Conservation (phyloP, 2,888 invertebrate genomes). For the Abscondita cerata region DNA sequence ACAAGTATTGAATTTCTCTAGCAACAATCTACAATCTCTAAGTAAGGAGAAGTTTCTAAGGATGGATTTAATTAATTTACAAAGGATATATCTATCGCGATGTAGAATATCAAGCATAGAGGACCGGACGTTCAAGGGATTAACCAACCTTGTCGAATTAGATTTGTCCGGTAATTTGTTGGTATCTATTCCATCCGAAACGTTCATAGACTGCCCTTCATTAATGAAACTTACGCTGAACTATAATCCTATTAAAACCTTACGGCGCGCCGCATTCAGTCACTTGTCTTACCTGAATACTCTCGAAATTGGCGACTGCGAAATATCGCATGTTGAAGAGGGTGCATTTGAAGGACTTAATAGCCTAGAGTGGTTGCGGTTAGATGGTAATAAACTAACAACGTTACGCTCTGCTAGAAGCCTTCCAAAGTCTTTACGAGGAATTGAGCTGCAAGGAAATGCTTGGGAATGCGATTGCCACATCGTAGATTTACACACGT, state of each 20-base stretch:
- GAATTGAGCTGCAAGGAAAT: constrained; percentile 84
- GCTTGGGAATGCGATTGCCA: constrained; percentile 90
- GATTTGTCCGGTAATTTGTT: constrained; percentile 85
- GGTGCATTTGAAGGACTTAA: constrained; percentile 83
- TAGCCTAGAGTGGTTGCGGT: constrained; percentile 82
- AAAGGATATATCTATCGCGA: constrained; percentile 82
- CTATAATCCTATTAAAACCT: constrained; percentile 79
- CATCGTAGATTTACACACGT: constrained; percentile 76
- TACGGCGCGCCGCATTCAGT: constrained; percentile 76
- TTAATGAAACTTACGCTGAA: constrained; percentile 83
- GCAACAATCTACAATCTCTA: constrained; percentile 81
- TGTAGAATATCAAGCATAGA: constrained; percentile 82
- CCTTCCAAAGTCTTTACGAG: constrained; percentile 79
- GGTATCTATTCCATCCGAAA: constrained; percentile 77
- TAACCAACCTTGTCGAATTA: constrained; percentile 87
- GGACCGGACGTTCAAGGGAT: constrained; percentile 80
- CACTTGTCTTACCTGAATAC: constrained; percentile 78
- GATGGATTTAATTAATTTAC: constrained; percentile 82
- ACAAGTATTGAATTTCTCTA: constrained; percentile 85
- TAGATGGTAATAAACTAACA: constrained; percentile 82
- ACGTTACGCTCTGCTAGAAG: constrained; percentile 70
- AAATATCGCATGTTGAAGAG: constrained; percentile 77
- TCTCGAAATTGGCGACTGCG: constrained; percentile 82
- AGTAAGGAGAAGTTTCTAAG: constrained; percentile 81
- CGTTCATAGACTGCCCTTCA: constrained; percentile 79